Evolutionary conservation across 2,888 invertebrate genomes (phyloP), one percentile per base, ranked within the genome.

Genomic region (Macaria liturata): DNA sequence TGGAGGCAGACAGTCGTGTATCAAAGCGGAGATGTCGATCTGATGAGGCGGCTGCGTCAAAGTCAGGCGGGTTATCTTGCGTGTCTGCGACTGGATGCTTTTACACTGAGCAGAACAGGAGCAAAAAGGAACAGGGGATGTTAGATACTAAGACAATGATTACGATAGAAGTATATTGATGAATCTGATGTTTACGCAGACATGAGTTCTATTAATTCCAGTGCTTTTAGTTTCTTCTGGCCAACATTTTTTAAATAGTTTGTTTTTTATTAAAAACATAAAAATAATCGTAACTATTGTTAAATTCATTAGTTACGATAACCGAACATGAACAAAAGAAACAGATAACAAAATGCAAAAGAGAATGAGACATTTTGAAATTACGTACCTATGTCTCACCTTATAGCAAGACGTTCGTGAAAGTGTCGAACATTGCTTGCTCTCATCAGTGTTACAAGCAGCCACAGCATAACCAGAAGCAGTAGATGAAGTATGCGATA

Each of bases 401-500:
- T 20, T 20, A 1, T 20, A 20, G 20, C 5, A 37, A 37, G 4
- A 37, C 5, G 34, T 37, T 37, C 4, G 34, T 37, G 7, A 2
- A 37, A 37, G 7, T 7, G 7, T 37, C 34, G 5, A 37, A 37
- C 42, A 31, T 56, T 37, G 9, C 7, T 46, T 8, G 62, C 39
- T 59, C 55, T 9, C 8, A 46, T 48, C 54, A 1, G 47, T 59
- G 43, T 43, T 9, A 37, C 37, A 3, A 4, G 60, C 60, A 64
- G 57, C 70, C 66, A 63, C 63, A 68, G 68, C 66, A 74, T 68
- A 65, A 64, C 67, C 75, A 75, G 74, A 69, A 80, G 77, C 74
- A 49, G 68, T 39, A 79, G 82, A 83, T 82, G 78, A 76, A 69
- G 78, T 76, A 81, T 80, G 77, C 77, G 79, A 82, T 83, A 83